Conservation (phyloP, 1,140 invertebrate genomes). For the Lepidurus couesii region DNA sequence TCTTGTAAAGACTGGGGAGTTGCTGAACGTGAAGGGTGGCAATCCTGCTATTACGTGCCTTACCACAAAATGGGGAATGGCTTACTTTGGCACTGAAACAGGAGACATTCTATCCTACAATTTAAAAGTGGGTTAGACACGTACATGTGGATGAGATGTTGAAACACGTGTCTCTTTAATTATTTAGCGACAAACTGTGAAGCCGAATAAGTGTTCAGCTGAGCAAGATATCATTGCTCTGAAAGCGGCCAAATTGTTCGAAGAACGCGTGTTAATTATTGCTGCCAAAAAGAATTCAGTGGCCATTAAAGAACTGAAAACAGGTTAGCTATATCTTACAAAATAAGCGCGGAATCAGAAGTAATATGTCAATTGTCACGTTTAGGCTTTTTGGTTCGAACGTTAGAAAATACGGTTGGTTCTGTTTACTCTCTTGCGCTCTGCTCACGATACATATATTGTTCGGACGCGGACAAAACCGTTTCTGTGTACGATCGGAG, state of each 20-base stretch:
- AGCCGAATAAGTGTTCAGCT: neutral
- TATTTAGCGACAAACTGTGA: neutral
- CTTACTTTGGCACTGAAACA: neutral
- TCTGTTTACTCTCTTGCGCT: neutral
- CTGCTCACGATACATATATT: slow-evolving; percentile 10
- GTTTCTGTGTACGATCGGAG: neutral
- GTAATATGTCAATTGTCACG: neutral
- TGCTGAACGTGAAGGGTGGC: neutral
- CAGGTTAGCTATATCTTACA: neutral
- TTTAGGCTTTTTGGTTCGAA: slow-evolving; percentile 7
- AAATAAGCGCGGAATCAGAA: neutral
- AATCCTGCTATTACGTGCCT: slow-evolving; percentile 13
- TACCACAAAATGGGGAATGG: slow-evolving; percentile 9
- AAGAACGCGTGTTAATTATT: slow-evolving; percentile 1
- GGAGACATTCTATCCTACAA: neutral
- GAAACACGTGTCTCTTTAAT: neutral
- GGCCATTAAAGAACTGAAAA: neutral
- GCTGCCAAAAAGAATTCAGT: slow-evolving; percentile 3
- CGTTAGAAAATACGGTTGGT: neutral
- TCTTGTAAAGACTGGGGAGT: neutral
- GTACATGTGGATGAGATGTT: neutral
- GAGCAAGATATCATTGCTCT: neutral
- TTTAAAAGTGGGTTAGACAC: neutral
- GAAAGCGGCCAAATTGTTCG: slow-evolving; percentile 12
- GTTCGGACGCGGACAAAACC: neutral